Evolutionary conservation across 2,888 invertebrate genomes (phyloP).

Genomic region (Epiblema foenella): DNA sequence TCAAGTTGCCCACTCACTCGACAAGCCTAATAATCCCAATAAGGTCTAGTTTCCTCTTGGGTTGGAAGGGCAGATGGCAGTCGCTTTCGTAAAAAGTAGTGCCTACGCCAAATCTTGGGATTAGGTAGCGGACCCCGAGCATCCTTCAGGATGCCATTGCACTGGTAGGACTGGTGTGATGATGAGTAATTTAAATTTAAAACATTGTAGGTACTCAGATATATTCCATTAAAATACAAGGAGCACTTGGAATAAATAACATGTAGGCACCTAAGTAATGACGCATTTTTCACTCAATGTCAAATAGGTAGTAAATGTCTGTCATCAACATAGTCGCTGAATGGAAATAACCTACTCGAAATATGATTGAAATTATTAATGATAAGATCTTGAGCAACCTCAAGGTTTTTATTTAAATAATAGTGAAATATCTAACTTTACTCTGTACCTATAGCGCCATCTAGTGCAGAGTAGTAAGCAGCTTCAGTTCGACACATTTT

Average conservation of each 20-base stretch:
- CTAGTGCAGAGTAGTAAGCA: conserved; percentile 38
- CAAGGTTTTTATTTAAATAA: not conserved
- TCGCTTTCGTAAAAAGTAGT: too few species aligned
- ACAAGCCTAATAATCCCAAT: too few species aligned
- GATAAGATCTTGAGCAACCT: conserved; percentile 21
- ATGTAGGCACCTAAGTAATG: conserved; percentile 3
- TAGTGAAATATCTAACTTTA: not conserved
- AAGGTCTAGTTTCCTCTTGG: too few species aligned
- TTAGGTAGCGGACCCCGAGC: too few species aligned
- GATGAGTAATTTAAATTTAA: too few species aligned
- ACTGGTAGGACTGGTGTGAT: too few species aligned
- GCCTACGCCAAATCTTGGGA: too few species aligned
- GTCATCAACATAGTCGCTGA: conserved; percentile 17
- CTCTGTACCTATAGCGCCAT: conserved; percentile 22
- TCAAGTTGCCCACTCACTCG: too few species aligned
- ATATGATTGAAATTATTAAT: conserved; percentile 13
- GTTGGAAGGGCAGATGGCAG: too few species aligned
- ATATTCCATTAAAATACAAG: too few species aligned
- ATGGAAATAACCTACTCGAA: conserved; percentile 35
- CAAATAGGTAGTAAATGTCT: conserved; percentile 20
- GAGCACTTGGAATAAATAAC: not conserved
- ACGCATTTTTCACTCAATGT: conserved; percentile 15
- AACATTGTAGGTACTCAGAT: too few species aligned
- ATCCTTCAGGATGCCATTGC: too few species aligned
- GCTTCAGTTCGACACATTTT: not conserved